Evolutionary conservation across 1,140 invertebrate species (phyloP), one percentile per base, ranked within the genome.

Genomic region (Drosophila micromelanica): DNA sequence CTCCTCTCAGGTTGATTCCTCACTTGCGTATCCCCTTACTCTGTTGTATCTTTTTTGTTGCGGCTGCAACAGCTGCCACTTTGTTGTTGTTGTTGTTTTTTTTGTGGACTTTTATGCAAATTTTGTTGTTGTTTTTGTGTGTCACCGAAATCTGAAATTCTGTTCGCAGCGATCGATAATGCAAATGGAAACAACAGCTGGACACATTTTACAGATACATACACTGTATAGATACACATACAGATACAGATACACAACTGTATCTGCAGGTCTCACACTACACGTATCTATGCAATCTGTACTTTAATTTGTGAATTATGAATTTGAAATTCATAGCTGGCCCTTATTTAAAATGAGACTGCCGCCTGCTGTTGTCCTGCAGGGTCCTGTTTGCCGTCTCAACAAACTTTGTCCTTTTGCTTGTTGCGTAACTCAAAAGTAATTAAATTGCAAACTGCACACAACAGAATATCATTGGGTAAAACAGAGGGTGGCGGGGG

Each of bases 381-480:
- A 17, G 23, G 12, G 32, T 54, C 46, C 48, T 73, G 70, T 57
- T 57, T 48, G 63, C 49, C 48, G 13, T 35, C 52, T 45, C 17
- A 45, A 46, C 45, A 73, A 87, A 82, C 78, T 87, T 89, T 63
- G 76, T 79, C 78, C 78, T 81, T 32, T 56, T 76, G 63, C 63
- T 49, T 20, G 70, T 80, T 85, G 76, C 79, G 76, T 87, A 87
- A 79, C 79, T 89, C 79, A 64, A 89, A 87, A 87, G 82, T 87
- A 87, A 87, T 87, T 87, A 87, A 89, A 87, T 87, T 89, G 68
- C 82, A 86, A 82, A 79, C 64, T 87, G 69, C 72, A 87, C 73
- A 87, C 75, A 78, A 76, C 15, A 57, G 61, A 7, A 7, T 32
- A 23, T 23, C 20, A 23, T 23, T 23, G 20, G 27, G 27, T 0